phyloP scores from a whole-genome alignment of 1,140 invertebrate genomes.

The Panagrolaimus sp. region DNA sequence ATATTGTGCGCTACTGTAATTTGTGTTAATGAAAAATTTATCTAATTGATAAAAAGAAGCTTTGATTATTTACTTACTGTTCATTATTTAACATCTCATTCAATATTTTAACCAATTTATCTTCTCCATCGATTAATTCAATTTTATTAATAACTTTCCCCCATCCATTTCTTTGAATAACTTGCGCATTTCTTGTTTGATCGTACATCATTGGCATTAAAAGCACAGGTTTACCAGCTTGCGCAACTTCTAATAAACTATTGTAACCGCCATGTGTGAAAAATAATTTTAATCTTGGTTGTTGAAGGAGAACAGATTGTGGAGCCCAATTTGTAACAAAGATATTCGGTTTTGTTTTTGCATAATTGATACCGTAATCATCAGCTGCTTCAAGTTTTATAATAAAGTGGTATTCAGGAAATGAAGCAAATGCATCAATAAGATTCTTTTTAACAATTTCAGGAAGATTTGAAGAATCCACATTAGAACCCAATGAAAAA shows the following conservation, averaged over 20 bases:
- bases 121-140: constrained; percentile 8
- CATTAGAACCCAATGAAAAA: constrained; percentile 25
- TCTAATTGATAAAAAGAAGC: background rate
- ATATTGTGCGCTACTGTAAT: no score
- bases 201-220: constrained; percentile 40
- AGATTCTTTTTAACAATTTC: constrained; percentile 23
- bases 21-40: no score
- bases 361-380: background rate
- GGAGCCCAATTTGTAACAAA: background rate
- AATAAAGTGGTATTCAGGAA: constrained; percentile 37
- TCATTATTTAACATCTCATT: constrained; percentile 26
- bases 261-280: constrained; percentile 49
- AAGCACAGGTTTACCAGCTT: constrained; percentile 26
- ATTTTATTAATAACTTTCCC: constrained; percentile 28
- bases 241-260: constrained; percentile 34
- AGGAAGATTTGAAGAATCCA: constrained; percentile 15
- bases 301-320: constrained; percentile 10
- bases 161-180: constrained; percentile 37
- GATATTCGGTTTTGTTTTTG: background rate
- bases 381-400: constrained; percentile 31
- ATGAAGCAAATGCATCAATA: constrained; percentile 24
- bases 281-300: constrained; percentile 33
- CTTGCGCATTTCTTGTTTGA: constrained; percentile 30
- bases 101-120: constrained; percentile 18
- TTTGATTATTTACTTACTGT: constrained; percentile 22